A percentile compares a stretch with the other conserved stretches of the same genome.
Conservation (phyloP, 2,888 invertebrate genomes). For the Pheosia gnoma region DNA sequence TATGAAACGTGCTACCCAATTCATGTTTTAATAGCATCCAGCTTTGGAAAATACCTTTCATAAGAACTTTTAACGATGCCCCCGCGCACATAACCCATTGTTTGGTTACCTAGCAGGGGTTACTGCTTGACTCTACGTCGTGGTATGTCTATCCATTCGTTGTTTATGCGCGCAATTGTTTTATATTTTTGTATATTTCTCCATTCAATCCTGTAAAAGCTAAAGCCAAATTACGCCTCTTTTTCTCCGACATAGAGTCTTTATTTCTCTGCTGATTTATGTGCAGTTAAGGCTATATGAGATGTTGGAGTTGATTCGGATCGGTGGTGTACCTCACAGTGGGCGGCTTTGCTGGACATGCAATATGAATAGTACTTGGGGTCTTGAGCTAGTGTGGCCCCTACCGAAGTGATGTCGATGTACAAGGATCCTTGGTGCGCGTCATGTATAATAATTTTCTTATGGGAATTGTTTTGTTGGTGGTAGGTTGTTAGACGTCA, state of each 20-base stretch:
- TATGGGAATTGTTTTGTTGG: conserved; percentile 39
- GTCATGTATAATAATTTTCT: conserved; percentile 42
- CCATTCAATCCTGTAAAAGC: conserved; percentile 5
- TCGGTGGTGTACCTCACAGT: conserved; percentile 62
- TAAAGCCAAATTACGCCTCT: conserved; percentile 6
- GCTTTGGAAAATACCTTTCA: conserved; percentile 14
- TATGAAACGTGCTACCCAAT: background rate
- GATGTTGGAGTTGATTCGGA: conserved; percentile 43
- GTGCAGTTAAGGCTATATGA: conserved; percentile 9
- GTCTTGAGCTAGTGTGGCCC: conserved; percentile 53
- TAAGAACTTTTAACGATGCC: conserved; percentile 30
- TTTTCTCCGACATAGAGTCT: conserved; percentile 9
- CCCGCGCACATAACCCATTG: conserved; percentile 37
- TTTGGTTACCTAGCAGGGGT: conserved; percentile 38
- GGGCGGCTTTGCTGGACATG: conserved; percentile 77
- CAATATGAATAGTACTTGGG: conserved; percentile 72
- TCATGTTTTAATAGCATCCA: background rate
- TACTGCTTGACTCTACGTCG: conserved; percentile 44
- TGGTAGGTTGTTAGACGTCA: background rate
- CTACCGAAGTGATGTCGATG: conserved; percentile 35
- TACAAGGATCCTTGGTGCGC: conserved; percentile 25
- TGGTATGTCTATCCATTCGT: conserved; percentile 61
- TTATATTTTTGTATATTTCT: conserved; percentile 70
- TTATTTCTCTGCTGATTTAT: conserved; percentile 8
- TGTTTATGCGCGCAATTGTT: conserved; percentile 70